Base-by-base conservation (phyloP, 2,797 vertebrate species). In the Schizopygopsis pylzovi region DNA sequence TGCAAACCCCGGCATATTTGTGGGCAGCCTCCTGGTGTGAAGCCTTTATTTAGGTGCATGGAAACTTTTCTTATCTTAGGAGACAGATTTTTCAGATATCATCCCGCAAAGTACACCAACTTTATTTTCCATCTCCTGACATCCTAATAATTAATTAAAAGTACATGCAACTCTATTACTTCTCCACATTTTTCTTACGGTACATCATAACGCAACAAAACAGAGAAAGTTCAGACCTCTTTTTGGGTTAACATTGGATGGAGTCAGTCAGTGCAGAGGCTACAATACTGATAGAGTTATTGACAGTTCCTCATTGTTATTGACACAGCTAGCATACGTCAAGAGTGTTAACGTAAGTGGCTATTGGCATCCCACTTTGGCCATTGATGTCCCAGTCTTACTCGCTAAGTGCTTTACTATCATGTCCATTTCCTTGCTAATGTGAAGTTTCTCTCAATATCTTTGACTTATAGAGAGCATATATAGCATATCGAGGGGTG, bases 261-360 rank as follows among this genome's bases (percentile, higher is more conserved):
- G 61, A 92, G 89, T 90, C 90, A 90, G 86, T 90, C 87, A 90
- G 87, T 56, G 28, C 11, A 41, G 67, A 63, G 47, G 1, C 85
- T 78, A 28, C 78, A 79, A 54, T 79, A 68, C 52, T 73, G 86
- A 87, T 68, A 77, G 39, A 49, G 92, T 87, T 95, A 95, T 93
- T 83, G 91, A 92, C 92, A 95, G 92, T 90, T 92, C 79, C 83
- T 95, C 95, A 95, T 94, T 94, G 93, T 89, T 95, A 97, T 96
- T 95, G 96, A 96, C 95, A 95, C 87, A 87, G 92, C 93, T 94
- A 94, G 94, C 93, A 95, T 91, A 93, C 90, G 89, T 95, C 92
- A 93, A 92, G 93, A 86, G 89, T 84, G 92, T 91, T 88, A 88
- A 93, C 93, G 90, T 94, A 89, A 95, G 92, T 93, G 92, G 89